phyloP scores from a whole-genome alignment of 2,113 vertebrate species.

The Thamnaconus septentrionalis region DNA sequence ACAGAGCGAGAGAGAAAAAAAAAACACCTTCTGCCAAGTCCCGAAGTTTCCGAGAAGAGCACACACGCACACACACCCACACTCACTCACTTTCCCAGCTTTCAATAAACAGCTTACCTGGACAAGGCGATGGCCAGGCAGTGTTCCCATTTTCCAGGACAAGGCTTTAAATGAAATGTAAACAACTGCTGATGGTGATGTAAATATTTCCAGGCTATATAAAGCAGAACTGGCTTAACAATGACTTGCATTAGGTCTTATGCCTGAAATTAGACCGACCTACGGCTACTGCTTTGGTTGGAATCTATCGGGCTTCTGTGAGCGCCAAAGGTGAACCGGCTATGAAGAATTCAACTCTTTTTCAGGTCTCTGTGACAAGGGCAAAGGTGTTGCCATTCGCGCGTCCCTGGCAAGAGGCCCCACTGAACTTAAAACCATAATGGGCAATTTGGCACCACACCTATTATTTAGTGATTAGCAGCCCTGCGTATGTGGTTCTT shows the following conservation, averaged over 20 bases:
- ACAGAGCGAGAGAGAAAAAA: too few species aligned
- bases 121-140: not conserved
- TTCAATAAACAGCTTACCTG: not conserved
- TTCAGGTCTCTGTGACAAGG: conserved; percentile 14
- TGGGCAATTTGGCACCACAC: conserved; percentile 22
- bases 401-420: conserved; percentile 17
- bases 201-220: not conserved
- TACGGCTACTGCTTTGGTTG: not conserved
- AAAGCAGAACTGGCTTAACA: too few species aligned
- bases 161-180: not conserved
- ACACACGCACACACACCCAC: too few species aligned
- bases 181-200: not conserved
- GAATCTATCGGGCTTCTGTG: conserved; percentile 35
- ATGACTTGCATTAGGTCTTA: conserved; percentile 4
- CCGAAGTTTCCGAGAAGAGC: too few species aligned
- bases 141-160: not conserved
- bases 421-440: not conserved
- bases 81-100: not conserved
- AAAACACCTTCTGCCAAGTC: too few species aligned
- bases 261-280: conserved; percentile 19
- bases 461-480: conserved; percentile 36
- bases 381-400: conserved; percentile 36
- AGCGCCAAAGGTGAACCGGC: conserved; percentile 23
- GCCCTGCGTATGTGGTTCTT: conserved; percentile 37
- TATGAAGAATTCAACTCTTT: conserved; percentile 13